Conservation (phyloP, 2,888 invertebrate species). For the Tetragonisca angustula region DNA sequence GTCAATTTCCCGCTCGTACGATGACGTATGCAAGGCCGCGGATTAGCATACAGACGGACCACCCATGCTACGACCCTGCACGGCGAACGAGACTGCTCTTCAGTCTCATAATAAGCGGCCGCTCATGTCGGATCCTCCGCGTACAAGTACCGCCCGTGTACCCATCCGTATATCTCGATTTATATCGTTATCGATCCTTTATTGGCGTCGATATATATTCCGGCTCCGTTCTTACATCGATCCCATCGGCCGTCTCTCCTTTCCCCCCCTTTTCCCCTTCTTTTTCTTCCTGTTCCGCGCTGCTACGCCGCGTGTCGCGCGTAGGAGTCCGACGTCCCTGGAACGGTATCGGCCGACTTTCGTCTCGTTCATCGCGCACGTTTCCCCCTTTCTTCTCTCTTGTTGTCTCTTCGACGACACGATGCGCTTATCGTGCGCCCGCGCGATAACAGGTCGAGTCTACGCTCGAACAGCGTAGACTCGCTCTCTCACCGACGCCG, state of each 20-base stretch:
- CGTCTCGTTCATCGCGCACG: constrained; percentile 12
- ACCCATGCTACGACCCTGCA: constrained; percentile 83
- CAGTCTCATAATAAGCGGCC: constrained; percentile 80
- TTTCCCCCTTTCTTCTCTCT: neutral
- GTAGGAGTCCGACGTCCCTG: constrained; percentile 54
- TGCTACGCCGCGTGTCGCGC: constrained; percentile 24
- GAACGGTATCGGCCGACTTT: constrained; percentile 49
- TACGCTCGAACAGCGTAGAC: neutral
- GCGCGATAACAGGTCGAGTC: constrained; percentile 38
- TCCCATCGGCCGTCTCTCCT: constrained; percentile 47
- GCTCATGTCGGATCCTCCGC: constrained; percentile 80
- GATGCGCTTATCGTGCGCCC: constrained; percentile 44
- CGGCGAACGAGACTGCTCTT: constrained; percentile 72
- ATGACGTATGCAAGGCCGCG: constrained; percentile 52
- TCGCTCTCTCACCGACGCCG: neutral
- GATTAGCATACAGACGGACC: constrained; percentile 82
- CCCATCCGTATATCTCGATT: constrained; percentile 83
- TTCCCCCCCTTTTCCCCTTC: neutral
- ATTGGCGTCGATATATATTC: constrained; percentile 81
- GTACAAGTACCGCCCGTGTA: constrained; percentile 82
- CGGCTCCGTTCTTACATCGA: constrained; percentile 65
- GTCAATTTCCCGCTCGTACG: constrained; percentile 53
- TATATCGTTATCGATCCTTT: constrained; percentile 83
- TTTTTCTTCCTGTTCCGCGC: constrained; percentile 14
- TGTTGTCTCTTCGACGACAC: neutral